phyloP scores from a whole-genome alignment of 2,113 vertebrate species.

The Nibea albiflora region DNA sequence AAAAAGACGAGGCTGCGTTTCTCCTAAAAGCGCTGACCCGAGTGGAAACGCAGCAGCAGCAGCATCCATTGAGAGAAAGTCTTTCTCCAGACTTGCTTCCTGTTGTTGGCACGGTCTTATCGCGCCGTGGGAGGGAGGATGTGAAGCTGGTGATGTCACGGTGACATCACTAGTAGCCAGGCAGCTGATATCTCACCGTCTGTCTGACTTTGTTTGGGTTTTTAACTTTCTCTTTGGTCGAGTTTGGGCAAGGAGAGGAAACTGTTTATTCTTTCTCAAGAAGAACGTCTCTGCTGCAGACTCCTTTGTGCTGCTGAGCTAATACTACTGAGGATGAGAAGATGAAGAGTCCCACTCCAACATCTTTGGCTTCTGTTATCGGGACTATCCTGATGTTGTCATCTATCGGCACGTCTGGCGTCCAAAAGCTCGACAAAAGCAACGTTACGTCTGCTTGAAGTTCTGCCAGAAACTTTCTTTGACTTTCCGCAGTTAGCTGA shows the following conservation, averaged over 20 bases:
- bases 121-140: not conserved
- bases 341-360: too few relatives aligned
- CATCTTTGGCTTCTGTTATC: too few relatives aligned
- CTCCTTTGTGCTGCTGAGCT: too few relatives aligned
- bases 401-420: too few relatives aligned
- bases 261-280: too few relatives aligned
- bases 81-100: slow-evolving; percentile 6
- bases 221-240: too few relatives aligned
- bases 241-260: not conserved
- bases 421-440: too few relatives aligned
- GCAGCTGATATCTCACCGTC: not conserved
- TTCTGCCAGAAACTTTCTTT: not conserved
- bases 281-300: too few relatives aligned
- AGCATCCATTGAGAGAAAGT: slow-evolving; percentile 6
- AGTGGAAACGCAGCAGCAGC: slow-evolving; percentile 9
- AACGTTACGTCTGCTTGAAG: not conserved
- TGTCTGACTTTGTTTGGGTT: too few relatives aligned
- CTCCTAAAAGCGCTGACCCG: slow-evolving; percentile 7
- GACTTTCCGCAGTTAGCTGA: not conserved
- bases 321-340: too few relatives aligned
- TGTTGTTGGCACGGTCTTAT: not conserved
- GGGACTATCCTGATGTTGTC: too few relatives aligned
- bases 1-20: slow-evolving; percentile 7
- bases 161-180: slow-evolving; percentile 42
- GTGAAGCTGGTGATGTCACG: not conserved